phyloP scores from a whole-genome alignment of 92 coral and sea anemone species.

The Porites divaricata region DNA sequence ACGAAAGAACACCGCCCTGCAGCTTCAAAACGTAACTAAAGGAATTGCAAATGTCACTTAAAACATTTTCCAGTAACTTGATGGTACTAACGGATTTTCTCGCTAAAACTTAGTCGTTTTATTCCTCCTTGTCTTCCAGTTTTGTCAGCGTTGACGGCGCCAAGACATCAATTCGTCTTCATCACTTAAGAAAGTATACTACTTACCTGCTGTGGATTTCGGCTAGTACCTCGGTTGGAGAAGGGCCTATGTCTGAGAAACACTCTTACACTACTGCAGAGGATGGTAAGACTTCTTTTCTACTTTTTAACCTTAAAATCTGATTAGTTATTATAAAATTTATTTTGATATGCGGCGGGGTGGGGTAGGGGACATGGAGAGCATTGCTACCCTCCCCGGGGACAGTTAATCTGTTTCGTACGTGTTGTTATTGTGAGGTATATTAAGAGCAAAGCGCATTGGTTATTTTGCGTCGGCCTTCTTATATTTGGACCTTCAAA shows the following conservation, averaged over 20 bases:
- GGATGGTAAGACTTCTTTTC: slow-evolving; percentile 67
- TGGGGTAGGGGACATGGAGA: not conserved
- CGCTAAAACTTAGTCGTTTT: too few relatives aligned
- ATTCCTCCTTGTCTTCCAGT: not conserved
- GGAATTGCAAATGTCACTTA: not conserved
- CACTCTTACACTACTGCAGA: slow-evolving; percentile 80
- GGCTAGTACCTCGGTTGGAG: slow-evolving; percentile 83
- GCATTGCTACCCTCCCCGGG: too few relatives aligned
- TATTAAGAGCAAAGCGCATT: not conserved
- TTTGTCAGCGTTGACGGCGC: slow-evolving; percentile 67
- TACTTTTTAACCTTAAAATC: too few relatives aligned
- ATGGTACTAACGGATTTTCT: not conserved
- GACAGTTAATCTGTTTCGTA: not conserved
- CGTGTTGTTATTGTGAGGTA: not conserved
- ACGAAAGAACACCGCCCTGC: too few relatives aligned
- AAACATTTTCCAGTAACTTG: not conserved
- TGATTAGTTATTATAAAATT: too few relatives aligned
- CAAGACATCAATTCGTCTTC: slow-evolving; percentile 71
- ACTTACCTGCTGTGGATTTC: slow-evolving; percentile 84
- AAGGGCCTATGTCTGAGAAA: slow-evolving; percentile 76
- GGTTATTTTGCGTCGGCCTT: not conserved
- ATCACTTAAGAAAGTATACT: slow-evolving; percentile 83
- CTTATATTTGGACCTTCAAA: not conserved
- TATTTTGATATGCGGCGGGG: not conserved
- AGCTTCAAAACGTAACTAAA: too few relatives aligned